Conservation (phyloP, 2,888 invertebrate species). For the Dastarcus helophoroides region DNA sequence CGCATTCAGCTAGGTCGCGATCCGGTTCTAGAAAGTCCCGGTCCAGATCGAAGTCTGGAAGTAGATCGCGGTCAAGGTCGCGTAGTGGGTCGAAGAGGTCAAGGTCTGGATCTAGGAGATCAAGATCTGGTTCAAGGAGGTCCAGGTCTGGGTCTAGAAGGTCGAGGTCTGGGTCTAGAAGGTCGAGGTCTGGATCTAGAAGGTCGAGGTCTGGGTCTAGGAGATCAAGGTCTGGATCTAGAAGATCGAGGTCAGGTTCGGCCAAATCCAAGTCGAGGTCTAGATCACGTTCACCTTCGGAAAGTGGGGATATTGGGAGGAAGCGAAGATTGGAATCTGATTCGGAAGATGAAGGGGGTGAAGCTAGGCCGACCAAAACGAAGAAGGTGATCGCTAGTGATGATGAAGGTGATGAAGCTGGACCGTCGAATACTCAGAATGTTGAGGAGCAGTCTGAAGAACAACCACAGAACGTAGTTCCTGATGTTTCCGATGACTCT, state of each 20-base stretch:
- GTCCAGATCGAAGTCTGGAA: constrained; percentile 24
- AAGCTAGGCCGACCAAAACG: constrained; percentile 25
- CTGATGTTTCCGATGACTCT: constrained; percentile 49
- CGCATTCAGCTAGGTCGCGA: constrained; percentile 20
- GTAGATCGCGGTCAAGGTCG: constrained; percentile 27
- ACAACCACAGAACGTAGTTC: constrained; percentile 27
- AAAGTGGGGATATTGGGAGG: constrained; percentile 17
- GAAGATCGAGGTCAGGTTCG: constrained; percentile 24
- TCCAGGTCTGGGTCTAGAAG: constrained; percentile 21
- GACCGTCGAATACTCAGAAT: constrained; percentile 27
- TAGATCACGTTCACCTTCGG: constrained; percentile 20
- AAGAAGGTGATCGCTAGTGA: constrained; percentile 42
- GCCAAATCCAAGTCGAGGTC: constrained; percentile 25
- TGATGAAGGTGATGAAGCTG: constrained; percentile 44
- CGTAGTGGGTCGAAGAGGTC: constrained; percentile 24
- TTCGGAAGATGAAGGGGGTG: constrained; percentile 45
- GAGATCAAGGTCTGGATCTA: constrained; percentile 21
- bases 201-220: constrained; percentile 23
- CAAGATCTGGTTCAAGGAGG: constrained; percentile 21
- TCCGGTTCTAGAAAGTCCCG: constrained; percentile 27
- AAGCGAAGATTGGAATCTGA: constrained; percentile 41
- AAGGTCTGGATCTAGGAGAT: constrained; percentile 21
- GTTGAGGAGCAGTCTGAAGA: constrained; percentile 21
- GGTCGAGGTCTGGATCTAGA: constrained; percentile 18
- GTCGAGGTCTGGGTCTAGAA: constrained; percentile 16